Conservation (phyloP, 92 coral and sea anemone species). For the Palythoa grandiflora region DNA sequence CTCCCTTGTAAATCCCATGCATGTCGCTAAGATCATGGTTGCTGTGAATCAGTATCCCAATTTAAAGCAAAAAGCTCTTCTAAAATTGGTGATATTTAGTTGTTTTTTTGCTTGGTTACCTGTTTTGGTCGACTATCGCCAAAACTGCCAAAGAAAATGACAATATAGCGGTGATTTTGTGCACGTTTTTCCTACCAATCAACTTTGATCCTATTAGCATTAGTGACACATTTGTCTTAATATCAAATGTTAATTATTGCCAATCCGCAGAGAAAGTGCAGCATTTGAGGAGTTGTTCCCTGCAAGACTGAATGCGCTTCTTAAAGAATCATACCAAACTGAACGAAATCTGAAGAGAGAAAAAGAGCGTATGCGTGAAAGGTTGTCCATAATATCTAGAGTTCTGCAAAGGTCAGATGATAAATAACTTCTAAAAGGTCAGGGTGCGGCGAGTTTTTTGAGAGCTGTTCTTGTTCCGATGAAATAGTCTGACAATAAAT, state of each 20-base stretch:
- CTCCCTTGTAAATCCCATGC: too few relatives aligned
- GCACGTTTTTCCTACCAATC: neutral
- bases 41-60: neutral
- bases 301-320: constrained; percentile 86
- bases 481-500: neutral
- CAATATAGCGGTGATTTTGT: neutral
- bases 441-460: neutral
- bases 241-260: neutral
- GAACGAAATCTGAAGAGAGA: constrained; percentile 93
- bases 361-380: constrained; percentile 86
- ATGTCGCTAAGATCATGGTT: neutral
- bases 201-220: neutral
- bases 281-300: constrained; percentile 95
- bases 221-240: neutral
- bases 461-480: neutral
- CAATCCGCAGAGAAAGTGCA: constrained; percentile 84
- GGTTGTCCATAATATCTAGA: constrained; percentile 82
- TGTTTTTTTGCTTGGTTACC: neutral
- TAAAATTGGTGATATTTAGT: neutral
- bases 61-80: neutral
- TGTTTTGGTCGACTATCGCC: neutral
- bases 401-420: constrained; percentile 75
- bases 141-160: neutral
- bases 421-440: constrained; percentile 8
- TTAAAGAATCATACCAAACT: constrained; percentile 83